A percentile compares a stretch with the other conserved stretches of the same genome.
Evolutionary conservation across 2,113 vertebrate species (phyloP).

Genomic region (Tenebrosternarchus preto): DNA sequence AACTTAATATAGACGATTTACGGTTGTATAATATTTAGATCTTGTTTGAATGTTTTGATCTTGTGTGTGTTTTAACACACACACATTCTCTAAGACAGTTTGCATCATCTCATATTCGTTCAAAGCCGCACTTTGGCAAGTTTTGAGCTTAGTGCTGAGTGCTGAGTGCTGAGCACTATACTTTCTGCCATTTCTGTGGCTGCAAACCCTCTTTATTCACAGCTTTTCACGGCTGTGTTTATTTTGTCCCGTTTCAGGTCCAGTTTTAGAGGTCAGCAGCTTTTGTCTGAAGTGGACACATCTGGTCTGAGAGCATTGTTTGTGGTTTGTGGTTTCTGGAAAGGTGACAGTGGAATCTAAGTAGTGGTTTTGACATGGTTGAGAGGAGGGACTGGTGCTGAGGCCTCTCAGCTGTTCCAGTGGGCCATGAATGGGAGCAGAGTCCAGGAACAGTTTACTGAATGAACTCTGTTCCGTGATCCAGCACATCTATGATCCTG

Average conservation of each 20-base stretch:
- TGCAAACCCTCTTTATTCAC: conserved; percentile 85
- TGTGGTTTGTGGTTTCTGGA: conserved; percentile 87
- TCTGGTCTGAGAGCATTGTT: conserved; percentile 87
- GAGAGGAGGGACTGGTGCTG: conserved; percentile 84
- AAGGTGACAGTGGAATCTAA: conserved; percentile 82
- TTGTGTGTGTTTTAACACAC: too few relatives aligned
- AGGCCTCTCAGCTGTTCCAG: conserved; percentile 81
- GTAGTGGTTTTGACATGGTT: conserved; percentile 75
- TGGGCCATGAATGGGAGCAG: conserved; percentile 63
- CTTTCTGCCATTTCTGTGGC: conserved; percentile 75
- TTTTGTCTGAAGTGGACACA: conserved; percentile 86
- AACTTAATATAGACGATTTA: too few relatives aligned
- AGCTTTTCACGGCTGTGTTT: conserved; percentile 87
- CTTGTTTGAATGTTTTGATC: too few relatives aligned
- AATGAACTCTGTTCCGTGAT: conserved; percentile 54
- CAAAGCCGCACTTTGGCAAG: background rate
- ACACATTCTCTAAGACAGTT: too few relatives aligned
- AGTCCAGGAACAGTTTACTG: conserved; percentile 49
- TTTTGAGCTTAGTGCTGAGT: background rate
- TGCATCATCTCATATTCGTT: too few relatives aligned
- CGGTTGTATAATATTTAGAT: too few relatives aligned
- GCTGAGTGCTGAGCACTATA: conserved; percentile 70
- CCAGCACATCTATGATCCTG: background rate
- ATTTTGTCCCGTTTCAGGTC: conserved; percentile 84
- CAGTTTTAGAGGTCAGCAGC: conserved; percentile 85